Percentiles rank a stretch among this genome's conserved stretches.
Evolutionary conservation across 2,797 vertebrate species (phyloP).

Genomic region (Lepilemur ruficaudatus): DNA sequence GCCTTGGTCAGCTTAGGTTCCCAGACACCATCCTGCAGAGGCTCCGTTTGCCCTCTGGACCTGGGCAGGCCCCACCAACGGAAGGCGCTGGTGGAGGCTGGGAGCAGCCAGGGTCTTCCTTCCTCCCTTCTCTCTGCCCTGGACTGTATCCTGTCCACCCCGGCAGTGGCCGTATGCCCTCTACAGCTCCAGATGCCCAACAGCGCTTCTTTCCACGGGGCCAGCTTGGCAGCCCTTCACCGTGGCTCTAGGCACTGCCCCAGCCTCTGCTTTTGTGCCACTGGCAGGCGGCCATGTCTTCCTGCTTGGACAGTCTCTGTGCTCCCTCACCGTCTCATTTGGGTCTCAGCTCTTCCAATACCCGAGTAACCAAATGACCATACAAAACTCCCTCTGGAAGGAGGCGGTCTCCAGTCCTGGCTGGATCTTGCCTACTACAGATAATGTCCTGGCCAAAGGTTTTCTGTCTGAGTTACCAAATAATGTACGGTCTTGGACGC

Average conservation of each 20-base stretch:
- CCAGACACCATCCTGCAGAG: background rate
- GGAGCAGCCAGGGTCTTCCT: background rate
- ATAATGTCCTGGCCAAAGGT: background rate
- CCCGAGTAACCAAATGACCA: background rate
- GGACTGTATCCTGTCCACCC: background rate
- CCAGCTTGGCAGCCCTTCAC: background rate
- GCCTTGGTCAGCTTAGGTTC: too few relatives aligned
- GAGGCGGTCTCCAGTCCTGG: background rate
- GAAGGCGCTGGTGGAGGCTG: background rate
- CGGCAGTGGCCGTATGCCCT: background rate
- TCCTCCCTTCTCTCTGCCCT: background rate
- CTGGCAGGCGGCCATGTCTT: background rate
- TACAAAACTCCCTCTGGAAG: background rate
- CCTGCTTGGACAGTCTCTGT: background rate
- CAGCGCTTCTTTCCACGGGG: fast-evolving
- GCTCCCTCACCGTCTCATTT: background rate
- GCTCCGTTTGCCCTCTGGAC: background rate
- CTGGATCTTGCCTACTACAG: background rate
- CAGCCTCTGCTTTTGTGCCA: background rate
- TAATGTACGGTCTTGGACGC: background rate
- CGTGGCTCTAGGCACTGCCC: background rate
- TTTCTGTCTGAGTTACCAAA: background rate
- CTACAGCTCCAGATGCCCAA: background rate
- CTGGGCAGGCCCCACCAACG: background rate
- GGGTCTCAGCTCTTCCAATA: background rate